phyloP scores from a whole-genome alignment of 2,797 vertebrate genomes.

The Poliocrania exsul region DNA sequence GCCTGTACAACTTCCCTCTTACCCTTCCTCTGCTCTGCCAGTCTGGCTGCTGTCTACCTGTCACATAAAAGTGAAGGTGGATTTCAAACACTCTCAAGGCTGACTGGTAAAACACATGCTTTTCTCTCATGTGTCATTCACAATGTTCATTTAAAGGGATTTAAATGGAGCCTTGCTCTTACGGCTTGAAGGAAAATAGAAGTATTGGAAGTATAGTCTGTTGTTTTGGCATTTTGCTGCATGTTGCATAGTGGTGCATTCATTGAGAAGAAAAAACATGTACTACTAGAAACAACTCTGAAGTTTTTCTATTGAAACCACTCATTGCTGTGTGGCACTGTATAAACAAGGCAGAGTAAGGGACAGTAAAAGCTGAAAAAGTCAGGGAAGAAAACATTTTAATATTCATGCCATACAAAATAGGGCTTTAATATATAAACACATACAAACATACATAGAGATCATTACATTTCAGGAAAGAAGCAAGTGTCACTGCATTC shows the following conservation, averaged over 20 bases:
- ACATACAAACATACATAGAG: not conserved
- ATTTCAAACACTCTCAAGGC: not conserved
- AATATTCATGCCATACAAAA: not conserved
- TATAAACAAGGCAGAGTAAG: not conserved
- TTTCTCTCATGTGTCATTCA: constrained; percentile 19
- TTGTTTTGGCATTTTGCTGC: not conserved
- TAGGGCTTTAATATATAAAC: not conserved
- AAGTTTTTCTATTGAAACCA: not conserved
- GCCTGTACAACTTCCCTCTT: not conserved
- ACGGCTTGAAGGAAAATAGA: not conserved
- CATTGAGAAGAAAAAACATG: not conserved
- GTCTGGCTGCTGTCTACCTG: not conserved
- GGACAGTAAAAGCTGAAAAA: not conserved
- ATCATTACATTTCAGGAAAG: not conserved
- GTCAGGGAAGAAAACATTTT: not conserved
- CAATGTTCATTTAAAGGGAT: not conserved
- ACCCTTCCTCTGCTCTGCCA: not conserved
- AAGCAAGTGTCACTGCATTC: not conserved
- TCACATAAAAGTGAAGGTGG: not conserved
- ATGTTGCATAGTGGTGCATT: not conserved
- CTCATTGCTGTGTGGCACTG: not conserved
- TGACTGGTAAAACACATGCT: not conserved
- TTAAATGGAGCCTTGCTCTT: not conserved
- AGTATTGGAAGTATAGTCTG: not conserved
- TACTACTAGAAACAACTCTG: not conserved